Base-by-base conservation (phyloP, 2,888 invertebrate genomes). In the Volucella inflata region DNA sequence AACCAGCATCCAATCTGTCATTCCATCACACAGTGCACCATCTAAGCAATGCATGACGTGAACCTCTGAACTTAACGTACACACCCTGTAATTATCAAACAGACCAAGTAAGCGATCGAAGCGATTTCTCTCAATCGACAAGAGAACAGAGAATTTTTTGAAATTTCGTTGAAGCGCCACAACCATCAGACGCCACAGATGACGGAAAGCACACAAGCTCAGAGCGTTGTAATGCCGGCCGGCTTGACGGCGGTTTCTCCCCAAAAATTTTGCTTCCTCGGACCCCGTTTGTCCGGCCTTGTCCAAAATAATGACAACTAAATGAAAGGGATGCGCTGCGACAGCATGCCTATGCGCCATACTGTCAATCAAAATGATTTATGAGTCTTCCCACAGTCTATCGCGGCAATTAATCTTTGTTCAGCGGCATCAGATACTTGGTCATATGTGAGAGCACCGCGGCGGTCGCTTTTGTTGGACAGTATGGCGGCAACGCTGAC, bases 361-460 rank as follows among this genome's bases (percentile, higher is more conserved):
- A 89, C 91, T 92, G 91, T 92, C 92, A 92, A 90, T 91, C 91
- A 90, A 90, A 91, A 92, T 92, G 92, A 92, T 92, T 91, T 92
- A 92, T 92, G 89, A 88, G 89, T 89, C 92, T 90, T 90, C 90
- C 90, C 91, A 91, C 91, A 90, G 89, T 90, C 90, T 90, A 89
- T 87, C 88, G 89, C 89, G 89, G 88, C 87, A 81, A 81, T 85
- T 85, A 81, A 81, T 85, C 81, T 85, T 85, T 81, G 85, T 85
- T 76, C 71, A 46, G 85, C 85, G 71, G 85, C 81, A 65, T 70
- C 70, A 55, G 44, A 68, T 62, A 46, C 64, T 68, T 70, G 65
- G 51, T 74, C 67, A 38, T 62, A 68, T 68, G 42, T 44, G 59
- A 59, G 62, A 30, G 4, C 30, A 67, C 17, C 44, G 57, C 30